Evolutionary conservation across 2,113 vertebrate species (phyloP).

Genomic region (Natator depressus): DNA sequence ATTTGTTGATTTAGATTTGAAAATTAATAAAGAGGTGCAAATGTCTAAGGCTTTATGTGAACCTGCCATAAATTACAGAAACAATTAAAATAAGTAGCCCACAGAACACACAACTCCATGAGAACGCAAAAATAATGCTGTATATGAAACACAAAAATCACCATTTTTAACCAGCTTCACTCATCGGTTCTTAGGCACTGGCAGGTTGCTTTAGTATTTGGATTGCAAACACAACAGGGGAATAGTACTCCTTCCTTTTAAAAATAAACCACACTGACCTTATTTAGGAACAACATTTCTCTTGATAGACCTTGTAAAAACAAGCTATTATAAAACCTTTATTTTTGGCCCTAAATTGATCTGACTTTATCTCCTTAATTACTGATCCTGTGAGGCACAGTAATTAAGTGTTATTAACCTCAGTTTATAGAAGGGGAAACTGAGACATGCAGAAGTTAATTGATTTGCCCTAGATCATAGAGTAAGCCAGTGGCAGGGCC

Average conservation of each 20-base stretch:
- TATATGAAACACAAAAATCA: not conserved
- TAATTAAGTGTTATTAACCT: not conserved
- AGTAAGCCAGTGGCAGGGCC: fast-evolving
- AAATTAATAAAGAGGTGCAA: not conserved
- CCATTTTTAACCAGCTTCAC: fast-evolving
- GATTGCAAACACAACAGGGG: not conserved
- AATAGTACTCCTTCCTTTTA: not conserved
- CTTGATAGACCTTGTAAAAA: not conserved
- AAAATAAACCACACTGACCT: not conserved
- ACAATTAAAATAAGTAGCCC: not conserved
- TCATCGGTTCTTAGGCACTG: not conserved
- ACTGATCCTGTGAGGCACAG: not conserved
- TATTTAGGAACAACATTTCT: not conserved
- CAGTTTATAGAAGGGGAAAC: fast-evolving
- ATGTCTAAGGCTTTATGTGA: not conserved
- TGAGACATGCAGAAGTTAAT: fast-evolving
- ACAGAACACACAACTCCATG: not conserved
- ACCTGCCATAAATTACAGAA: not conserved
- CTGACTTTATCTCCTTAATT: not conserved
- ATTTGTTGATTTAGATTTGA: not conserved
- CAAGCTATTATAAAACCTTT: not conserved
- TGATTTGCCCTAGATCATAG: not conserved
- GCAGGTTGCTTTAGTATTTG: not conserved
- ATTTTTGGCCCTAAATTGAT: not conserved
- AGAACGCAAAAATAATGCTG: not conserved